Conservation (phyloP, 1,140 invertebrate species). For the Heliconius hewitsoni region DNA sequence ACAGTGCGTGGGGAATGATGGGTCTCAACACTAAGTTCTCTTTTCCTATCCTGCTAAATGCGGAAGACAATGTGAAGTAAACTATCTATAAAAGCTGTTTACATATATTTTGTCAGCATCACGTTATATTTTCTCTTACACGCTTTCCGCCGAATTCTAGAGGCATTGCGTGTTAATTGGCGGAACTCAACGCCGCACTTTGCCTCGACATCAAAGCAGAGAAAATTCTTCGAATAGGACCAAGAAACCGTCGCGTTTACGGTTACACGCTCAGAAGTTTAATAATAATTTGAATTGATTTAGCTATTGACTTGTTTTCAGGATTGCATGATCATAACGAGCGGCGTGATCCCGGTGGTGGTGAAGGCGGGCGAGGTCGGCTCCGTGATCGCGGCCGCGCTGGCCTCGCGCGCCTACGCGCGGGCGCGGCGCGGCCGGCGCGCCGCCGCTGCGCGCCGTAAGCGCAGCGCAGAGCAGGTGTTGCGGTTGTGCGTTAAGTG, state of each 20-base stretch:
- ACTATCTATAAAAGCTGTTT: too few relatives aligned
- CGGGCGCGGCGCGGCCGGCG: too few relatives aligned
- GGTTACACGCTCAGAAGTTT: not conserved
- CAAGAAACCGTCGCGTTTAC: not conserved
- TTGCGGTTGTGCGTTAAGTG: too few relatives aligned
- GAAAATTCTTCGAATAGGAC: not conserved
- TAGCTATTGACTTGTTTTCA: constrained; percentile 27
- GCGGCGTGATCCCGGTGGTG: constrained; percentile 72
- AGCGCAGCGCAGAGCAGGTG: too few relatives aligned
- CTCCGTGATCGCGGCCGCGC: constrained; percentile 74
- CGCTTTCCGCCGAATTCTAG: too few relatives aligned
- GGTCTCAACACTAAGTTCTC: too few relatives aligned
- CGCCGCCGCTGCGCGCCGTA: too few relatives aligned
- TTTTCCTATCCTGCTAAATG: too few relatives aligned
- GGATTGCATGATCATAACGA: constrained; percentile 71
- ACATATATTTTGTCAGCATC: too few relatives aligned
- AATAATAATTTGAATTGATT: not conserved
- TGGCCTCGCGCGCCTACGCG: constrained; percentile 68
- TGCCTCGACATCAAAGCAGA: not conserved
- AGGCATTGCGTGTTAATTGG: not conserved
- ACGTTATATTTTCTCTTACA: too few relatives aligned
- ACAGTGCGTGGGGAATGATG: too few relatives aligned
- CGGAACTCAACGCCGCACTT: not conserved
- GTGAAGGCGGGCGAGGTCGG: constrained; percentile 69
- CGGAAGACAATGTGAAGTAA: too few relatives aligned